Evolutionary conservation across 2,888 invertebrate species (phyloP), one percentile per base, ranked within the genome.

Genomic region (Drosophila algonquin): DNA sequence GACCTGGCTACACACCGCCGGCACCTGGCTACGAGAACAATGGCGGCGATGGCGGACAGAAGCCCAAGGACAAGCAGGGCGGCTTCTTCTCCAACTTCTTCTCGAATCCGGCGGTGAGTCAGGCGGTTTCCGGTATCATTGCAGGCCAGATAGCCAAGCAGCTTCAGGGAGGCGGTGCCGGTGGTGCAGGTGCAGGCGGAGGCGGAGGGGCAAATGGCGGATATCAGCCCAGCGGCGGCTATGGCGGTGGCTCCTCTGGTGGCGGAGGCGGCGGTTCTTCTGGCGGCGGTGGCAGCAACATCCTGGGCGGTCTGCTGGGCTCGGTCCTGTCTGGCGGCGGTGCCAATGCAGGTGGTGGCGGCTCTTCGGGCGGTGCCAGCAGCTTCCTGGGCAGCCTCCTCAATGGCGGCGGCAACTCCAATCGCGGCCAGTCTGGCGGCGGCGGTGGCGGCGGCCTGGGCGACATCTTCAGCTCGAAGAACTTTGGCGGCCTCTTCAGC

Each of bases 1-100:
- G 45, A 1, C 84, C 89, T 12, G 89, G 88, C 54, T 84, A 84
- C 51, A 87, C 87, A 2, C 91, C 91, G 16, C 84, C 89, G 7
- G 91, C 90, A 3, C 91, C 91, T 9, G 87, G 90, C 55, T 90
- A 91, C 71, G 83, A 90, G 21, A 73, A 73, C 51, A 77, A 77
- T 10, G 80, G 82, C 14, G 80, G 82, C 14, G 74, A 79, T 5
- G 88, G 87, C 45, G 75, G 74, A 14, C 87, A 89, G 12, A 90
- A 87, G 60, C 87, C 87, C 9, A 91, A 90, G 73, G 91, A 91
- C 10, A 92, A 91, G 59, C 85, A 90, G 58, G 81, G 89, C 61
- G 90, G 91, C 57, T 91, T 92, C 80, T 90, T 92, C 76, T 91
- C 92, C 30, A 91, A 85, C 56, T 91, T 92, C 79, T 86, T 92